These are phyloP conservation scores for Novumbra hubbsi DNA, from an alignment of 2,797 vertebrate species.

Conservation along the genomic window DNA sequence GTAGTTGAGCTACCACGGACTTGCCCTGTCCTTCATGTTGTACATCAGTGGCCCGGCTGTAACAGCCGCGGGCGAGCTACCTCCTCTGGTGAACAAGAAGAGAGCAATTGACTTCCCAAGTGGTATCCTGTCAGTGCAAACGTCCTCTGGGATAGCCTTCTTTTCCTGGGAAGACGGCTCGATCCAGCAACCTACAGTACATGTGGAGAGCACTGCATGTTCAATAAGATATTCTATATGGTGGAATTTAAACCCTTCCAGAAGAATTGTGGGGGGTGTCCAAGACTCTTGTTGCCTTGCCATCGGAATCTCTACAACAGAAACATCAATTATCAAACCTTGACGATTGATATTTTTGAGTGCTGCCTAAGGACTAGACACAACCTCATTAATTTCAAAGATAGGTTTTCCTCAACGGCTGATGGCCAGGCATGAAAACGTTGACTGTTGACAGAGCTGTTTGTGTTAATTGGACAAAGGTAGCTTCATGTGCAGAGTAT, in stretches of 20 bases:
- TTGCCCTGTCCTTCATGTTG: slow-evolving; percentile 35
- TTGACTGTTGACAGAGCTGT: too few species aligned
- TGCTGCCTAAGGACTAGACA: too few species aligned
- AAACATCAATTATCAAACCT: too few species aligned
- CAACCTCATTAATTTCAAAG: too few species aligned
- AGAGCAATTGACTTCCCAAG: slow-evolving; percentile 51
- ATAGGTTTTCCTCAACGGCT: too few species aligned
- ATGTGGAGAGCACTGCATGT: slow-evolving; percentile 45
- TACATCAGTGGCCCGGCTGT: slow-evolving; percentile 48
- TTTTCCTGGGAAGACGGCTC: not conserved
- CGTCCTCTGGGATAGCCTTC: slow-evolving; percentile 7
- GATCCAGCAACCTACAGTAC: slow-evolving; percentile 8
- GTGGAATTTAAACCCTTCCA: slow-evolving; percentile 44
- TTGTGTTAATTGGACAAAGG: not conserved
- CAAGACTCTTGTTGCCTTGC: too few species aligned
- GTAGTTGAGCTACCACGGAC: slow-evolving; percentile 1
- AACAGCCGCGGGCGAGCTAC: slow-evolving; percentile 29
- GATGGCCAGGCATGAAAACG: too few species aligned
- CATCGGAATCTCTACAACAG: too few species aligned
- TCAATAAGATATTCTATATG: slow-evolving; percentile 33
- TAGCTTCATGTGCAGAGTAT: not conserved
- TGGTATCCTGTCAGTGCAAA: slow-evolving; percentile 32
- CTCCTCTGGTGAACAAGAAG: slow-evolving; percentile 40
- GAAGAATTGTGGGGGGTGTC: slow-evolving; percentile 14
- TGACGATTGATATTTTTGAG: too few species aligned